Evolutionary conservation across 2,888 invertebrate species (phyloP).

Genomic region (Nephrotoma flavescens): DNA sequence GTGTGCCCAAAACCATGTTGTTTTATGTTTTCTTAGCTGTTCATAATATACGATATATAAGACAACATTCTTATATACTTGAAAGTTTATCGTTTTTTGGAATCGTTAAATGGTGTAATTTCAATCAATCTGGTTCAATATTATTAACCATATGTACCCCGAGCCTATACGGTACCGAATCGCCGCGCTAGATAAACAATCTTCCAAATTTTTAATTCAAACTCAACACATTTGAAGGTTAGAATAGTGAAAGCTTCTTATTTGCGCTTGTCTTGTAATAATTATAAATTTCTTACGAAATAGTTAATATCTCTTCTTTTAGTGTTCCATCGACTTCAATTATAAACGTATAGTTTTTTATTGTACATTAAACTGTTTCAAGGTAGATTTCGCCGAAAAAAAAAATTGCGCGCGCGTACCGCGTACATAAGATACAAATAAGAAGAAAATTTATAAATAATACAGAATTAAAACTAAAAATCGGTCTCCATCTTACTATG

Average conservation of each 20-base stretch:
- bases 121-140: too few species aligned
- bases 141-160: too few species aligned
- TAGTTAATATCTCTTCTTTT: background rate
- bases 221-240: background rate
- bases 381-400: background rate
- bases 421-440: background rate
- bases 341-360: background rate
- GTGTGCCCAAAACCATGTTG: background rate
- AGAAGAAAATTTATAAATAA: background rate
- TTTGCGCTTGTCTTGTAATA: background rate
- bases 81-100: background rate
- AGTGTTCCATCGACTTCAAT: background rate
- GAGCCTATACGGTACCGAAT: too few species aligned
- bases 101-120: too few species aligned
- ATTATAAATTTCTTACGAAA: background rate
- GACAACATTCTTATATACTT: background rate
- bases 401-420: background rate
- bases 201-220: too few species aligned
- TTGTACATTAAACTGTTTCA: background rate
- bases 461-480: background rate
- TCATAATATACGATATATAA: background rate
- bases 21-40: background rate
- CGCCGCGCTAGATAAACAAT: too few species aligned
- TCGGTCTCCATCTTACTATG: background rate
- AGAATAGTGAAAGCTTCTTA: background rate